Evolutionary conservation across 2,113 vertebrate genomes (phyloP).

Genomic region (Catharus fuscescens): DNA sequence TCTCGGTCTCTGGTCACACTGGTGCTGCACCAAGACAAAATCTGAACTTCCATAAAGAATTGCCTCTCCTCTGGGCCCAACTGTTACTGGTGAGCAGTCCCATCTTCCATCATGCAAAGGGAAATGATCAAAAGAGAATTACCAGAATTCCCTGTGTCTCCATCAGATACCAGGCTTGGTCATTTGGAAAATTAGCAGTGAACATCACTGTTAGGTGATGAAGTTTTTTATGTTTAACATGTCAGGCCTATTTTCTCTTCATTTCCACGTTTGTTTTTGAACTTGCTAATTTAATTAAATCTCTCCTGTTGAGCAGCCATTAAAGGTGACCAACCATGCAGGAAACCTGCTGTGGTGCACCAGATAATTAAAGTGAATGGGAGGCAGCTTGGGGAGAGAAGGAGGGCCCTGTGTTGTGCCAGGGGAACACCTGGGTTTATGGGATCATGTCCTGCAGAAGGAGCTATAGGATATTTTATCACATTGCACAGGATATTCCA

Average conservation of each 20-base stretch:
- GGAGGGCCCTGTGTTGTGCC: background rate
- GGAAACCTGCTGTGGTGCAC: conserved; percentile 69
- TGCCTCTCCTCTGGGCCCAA: background rate
- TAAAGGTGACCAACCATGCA: conserved; percentile 72
- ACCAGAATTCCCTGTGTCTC: conserved; percentile 61
- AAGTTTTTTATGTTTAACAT: conserved; percentile 57
- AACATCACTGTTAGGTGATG: conserved; percentile 62
- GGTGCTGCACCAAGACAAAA: background rate
- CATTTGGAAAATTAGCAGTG: conserved; percentile 80
- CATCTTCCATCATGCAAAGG: conserved; percentile 3
- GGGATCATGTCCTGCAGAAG: background rate
- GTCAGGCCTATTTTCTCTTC: conserved; percentile 48
- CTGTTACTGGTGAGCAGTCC: background rate
- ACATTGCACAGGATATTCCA: background rate
- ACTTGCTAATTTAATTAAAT: conserved; percentile 82
- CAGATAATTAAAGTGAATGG: conserved; percentile 63
- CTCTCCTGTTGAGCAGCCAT: conserved; percentile 68
- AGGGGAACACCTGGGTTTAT: background rate
- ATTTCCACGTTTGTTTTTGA: conserved; percentile 47
- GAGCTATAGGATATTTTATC: background rate
- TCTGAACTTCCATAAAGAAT: background rate
- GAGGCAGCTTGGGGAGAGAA: background rate
- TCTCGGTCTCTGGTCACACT: background rate
- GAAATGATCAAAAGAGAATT: conserved; percentile 65
- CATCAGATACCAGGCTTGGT: conserved; percentile 68